Percentiles rank a stretch among this genome's conserved stretches.
These are phyloP conservation scores for Catonia carolina DNA, from an alignment of 2,888 invertebrate species.

Conservation along the genomic window DNA sequence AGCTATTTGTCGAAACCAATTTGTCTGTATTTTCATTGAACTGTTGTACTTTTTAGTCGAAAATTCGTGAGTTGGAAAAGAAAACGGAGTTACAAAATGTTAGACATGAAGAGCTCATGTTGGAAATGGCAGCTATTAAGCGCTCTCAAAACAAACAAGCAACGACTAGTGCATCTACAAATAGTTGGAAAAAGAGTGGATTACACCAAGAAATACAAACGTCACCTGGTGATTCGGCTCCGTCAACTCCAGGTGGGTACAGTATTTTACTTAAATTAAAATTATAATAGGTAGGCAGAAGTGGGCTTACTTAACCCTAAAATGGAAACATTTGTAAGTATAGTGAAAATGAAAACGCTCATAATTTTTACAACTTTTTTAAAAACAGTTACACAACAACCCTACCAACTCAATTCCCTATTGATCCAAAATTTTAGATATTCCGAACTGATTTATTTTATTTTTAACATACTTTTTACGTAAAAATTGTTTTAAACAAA, in stretches of 20 bases:
- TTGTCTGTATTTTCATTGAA: no score
- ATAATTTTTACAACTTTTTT: no score
- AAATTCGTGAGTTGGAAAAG: slow-evolving; percentile 84
- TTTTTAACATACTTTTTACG: no score
- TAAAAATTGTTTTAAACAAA: no score
- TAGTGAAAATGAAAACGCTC: no score
- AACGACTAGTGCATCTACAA: slow-evolving; percentile 27
- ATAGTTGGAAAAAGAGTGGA: slow-evolving; percentile 33
- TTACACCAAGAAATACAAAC: slow-evolving; percentile 36
- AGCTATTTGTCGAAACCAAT: no score
- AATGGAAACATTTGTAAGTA: no score
- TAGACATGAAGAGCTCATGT: slow-evolving; percentile 81
- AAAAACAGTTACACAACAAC: no score
- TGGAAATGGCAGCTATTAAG: slow-evolving; percentile 73
- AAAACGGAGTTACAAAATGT: slow-evolving; percentile 65
- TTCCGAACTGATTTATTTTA: no score
- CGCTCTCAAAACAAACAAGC: slow-evolving; percentile 38
- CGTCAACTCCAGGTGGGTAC: slow-evolving; percentile 36
- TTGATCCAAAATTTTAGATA: no score
- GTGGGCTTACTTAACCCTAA: no score
- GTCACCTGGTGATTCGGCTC: slow-evolving; percentile 39
- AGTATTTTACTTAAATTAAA: background rate
- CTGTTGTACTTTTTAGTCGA: slow-evolving; percentile 63
- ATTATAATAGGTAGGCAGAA: background rate
- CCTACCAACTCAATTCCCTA: no score